phyloP scores from a whole-genome alignment of 1,140 invertebrate genomes.

The Antheraea pernyi region DNA sequence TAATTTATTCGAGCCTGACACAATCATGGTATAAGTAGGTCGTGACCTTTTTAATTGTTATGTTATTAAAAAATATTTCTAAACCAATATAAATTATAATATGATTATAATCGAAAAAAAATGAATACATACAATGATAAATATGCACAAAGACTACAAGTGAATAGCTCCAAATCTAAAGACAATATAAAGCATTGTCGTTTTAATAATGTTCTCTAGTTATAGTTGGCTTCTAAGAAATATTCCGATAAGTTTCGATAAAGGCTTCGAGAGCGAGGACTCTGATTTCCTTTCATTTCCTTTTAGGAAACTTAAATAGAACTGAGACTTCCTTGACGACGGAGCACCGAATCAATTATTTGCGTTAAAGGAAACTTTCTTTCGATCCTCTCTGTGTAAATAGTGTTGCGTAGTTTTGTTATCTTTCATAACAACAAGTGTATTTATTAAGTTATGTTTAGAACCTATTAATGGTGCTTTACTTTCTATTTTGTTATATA shows the following conservation, averaged over 20 bases:
- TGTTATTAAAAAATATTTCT: too few species aligned
- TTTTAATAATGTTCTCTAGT: constrained; percentile 64
- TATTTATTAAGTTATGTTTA: constrained; percentile 1
- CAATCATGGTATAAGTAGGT: too few species aligned
- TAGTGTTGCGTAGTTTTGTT: constrained; percentile 50
- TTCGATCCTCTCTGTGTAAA: constrained; percentile 13
- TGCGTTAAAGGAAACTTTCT: constrained; percentile 26
- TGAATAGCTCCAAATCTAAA: constrained; percentile 11
- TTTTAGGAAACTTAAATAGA: constrained; percentile 78
- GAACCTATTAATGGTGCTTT: background rate
- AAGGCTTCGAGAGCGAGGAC: constrained; percentile 64
- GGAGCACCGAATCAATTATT: constrained; percentile 76
- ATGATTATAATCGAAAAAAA: too few species aligned
- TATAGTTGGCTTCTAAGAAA: constrained; percentile 42
- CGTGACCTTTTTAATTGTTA: too few species aligned
- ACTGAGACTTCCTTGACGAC: constrained; percentile 75
- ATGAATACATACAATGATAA: too few species aligned
- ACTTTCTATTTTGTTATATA: background rate
- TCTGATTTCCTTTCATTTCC: constrained; percentile 79
- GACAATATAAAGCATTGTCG: constrained; percentile 45
- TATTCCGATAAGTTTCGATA: constrained; percentile 76
- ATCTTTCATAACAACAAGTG: constrained; percentile 27
- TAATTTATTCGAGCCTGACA: too few species aligned
- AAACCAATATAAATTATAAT: too few species aligned
- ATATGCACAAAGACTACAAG: background rate